Base-by-base conservation (phyloP, 2,888 invertebrate species). In the Altica lythri region DNA sequence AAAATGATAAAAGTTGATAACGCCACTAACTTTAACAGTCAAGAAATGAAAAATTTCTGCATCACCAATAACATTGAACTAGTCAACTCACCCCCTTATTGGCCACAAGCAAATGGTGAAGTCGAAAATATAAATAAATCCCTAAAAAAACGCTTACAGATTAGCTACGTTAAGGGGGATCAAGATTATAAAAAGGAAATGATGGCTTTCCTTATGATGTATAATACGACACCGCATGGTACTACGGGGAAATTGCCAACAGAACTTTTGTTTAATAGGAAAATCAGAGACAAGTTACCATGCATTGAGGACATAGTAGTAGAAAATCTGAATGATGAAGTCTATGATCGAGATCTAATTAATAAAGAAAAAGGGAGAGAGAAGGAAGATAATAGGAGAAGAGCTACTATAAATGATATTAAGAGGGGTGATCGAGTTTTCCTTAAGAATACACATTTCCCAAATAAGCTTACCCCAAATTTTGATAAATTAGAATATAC, bases 161-260 rank as follows among this genome's bases (percentile, higher is more conserved):
- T 53, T 38, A 29, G 37, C 35, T 38, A 53, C 12, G 25, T 25
- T 12, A 53, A 49, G 29, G 50, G 32, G n/a, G 12, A 34, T 4
- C 14, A 6, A 32, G 63, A 40, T 40, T 65, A 47, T 25, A 52
- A 22, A 47, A 59, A 57, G 9, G 62, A 52, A 29, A 55, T 29
- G n/a, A n/a, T n/a, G n/a, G n/a, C n/a, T n/a, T n/a, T n/a, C n/a
- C n/a, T n/a, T 8, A 12, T 59, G 40, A 64, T 63, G 62, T 61
- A 63, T 29, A 64, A 64, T 44, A 48, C 46, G n/a, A 65, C 69
- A 30, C 68, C 66, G 2, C 68, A 67, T 48, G 60, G 67, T 10
- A 64, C 61, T 18, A 69, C 70, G 16, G 60, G 62, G n/a, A 63
- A 65, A 54, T 47, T 65, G 4, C 69, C 68, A 37, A 50, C 66